Percentiles rank a stretch among this genome's conserved stretches.
Conservation (phyloP, 2,888 invertebrate species). For the Drosophila recens region DNA sequence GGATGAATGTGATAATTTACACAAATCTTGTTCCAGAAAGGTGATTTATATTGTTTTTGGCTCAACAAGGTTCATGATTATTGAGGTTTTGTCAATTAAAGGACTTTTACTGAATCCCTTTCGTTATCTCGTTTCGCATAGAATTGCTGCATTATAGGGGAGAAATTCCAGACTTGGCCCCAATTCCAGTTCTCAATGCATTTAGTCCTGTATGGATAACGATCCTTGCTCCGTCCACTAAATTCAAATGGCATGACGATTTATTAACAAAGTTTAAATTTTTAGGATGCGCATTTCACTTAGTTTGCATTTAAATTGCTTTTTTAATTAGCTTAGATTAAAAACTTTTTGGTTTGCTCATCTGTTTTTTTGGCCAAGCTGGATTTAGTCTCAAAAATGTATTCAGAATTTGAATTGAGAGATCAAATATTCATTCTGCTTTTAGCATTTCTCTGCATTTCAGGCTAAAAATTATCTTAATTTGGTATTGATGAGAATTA, state of each 20-base stretch:
- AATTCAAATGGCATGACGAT: slow-evolving; percentile 28
- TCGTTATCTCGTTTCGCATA: neutral
- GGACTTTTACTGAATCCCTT: neutral
- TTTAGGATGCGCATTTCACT: slow-evolving; percentile 57
- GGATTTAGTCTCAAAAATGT: slow-evolving; percentile 32
- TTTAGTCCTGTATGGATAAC: neutral
- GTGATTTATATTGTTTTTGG: neutral
- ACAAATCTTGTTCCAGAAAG: neutral
- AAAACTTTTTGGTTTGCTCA: slow-evolving; percentile 45
- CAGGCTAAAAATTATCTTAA: slow-evolving; percentile 19
- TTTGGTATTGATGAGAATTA: slow-evolving; percentile 55
- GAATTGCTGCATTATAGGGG: neutral
- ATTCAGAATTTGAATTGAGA: slow-evolving; percentile 25
- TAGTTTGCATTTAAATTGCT: slow-evolving; percentile 72
- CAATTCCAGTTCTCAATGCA: slow-evolving; percentile 32
- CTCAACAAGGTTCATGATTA: neutral
- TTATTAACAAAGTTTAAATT: slow-evolving; percentile 58
- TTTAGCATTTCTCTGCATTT: slow-evolving; percentile 38
- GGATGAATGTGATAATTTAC: neutral
- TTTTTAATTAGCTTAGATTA: slow-evolving; percentile 67
- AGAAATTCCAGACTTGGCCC: neutral
- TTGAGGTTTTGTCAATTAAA: neutral
- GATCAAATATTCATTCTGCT: slow-evolving; percentile 45
- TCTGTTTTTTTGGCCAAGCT: slow-evolving; percentile 29
- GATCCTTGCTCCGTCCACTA: neutral